Conservation (phyloP, 1,140 invertebrate genomes). For the Lepidurus couesii region DNA sequence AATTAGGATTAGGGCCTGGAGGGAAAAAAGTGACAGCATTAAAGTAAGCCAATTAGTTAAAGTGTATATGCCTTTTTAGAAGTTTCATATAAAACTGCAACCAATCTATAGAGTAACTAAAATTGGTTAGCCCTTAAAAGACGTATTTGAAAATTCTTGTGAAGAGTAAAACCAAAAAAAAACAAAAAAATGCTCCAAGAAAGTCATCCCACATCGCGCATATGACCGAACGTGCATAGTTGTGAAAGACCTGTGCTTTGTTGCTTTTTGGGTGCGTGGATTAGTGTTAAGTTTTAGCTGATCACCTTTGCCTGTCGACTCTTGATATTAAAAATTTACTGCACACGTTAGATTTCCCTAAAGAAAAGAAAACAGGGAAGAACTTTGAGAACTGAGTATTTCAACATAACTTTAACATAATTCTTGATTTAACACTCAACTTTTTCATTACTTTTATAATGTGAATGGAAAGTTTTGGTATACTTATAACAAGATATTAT, state of each 20-base stretch:
- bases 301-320: constrained; percentile 9
- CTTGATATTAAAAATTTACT: constrained; percentile 2
- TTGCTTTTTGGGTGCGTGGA: neutral
- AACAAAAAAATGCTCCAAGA: no score
- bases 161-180: no score
- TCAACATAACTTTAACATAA: neutral
- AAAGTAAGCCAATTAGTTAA: neutral
- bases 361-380: constrained; percentile 23
- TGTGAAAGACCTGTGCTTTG: constrained; percentile 6
- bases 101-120: no score
- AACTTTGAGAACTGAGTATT: constrained; percentile 4
- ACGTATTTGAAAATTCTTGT: no score
- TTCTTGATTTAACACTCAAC: neutral
- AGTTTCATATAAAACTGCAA: no score
- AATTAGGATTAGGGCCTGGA: constrained; percentile 18
- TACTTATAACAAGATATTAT: neutral
- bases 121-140: no score
- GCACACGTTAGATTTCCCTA: constrained; percentile 30
- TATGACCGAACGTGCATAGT: neutral
- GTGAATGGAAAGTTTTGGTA: neutral
- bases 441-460: neutral
- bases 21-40: neutral
- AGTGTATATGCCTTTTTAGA: no score
- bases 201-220: neutral
- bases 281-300: constrained; percentile 6